Conservation (phyloP, 2,888 invertebrate species). For the Spodoptera exigua region DNA sequence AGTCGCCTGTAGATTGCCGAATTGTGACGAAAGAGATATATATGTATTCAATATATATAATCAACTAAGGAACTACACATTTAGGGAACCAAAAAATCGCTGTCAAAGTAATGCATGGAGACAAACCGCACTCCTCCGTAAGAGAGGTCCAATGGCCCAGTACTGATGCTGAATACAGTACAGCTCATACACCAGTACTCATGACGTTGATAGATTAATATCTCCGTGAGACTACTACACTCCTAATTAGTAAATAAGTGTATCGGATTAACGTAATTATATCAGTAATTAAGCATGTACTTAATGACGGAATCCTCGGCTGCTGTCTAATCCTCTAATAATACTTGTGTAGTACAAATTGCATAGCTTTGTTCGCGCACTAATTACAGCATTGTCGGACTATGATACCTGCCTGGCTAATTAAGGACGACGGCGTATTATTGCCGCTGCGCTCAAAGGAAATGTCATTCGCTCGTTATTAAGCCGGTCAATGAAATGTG, state of each 20-base stretch:
- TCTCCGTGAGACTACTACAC: conserved; percentile 8
- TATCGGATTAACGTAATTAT: conserved; percentile 40
- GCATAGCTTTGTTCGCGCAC: conserved; percentile 12
- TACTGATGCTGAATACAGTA: no score
- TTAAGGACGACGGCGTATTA: conserved; percentile 9
- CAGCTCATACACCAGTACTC: no score
- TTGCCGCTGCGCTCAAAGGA: background rate
- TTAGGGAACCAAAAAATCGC: no score
- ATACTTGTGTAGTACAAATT: conserved; percentile 7
- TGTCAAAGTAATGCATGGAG: no score
- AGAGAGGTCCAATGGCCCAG: background rate
- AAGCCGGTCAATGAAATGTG: no score
- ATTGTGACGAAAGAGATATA: no score
- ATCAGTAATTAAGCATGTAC: conserved; percentile 34
- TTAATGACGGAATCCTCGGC: conserved; percentile 20
- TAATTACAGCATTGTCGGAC: conserved; percentile 24
- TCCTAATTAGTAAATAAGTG: conserved; percentile 33
- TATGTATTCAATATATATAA: no score
- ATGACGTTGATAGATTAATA: conserved; percentile 16
- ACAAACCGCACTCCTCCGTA: no score
- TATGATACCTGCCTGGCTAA: conserved; percentile 1
- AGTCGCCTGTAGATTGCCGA: no score
- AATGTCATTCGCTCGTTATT: no score
- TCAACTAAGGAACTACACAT: no score
- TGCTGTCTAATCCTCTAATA: conserved; percentile 26